A percentile compares a stretch with the other conserved stretches of the same genome.
Conservation (phyloP, 2,113 vertebrate genomes). For the Eleginops maclovinus region DNA sequence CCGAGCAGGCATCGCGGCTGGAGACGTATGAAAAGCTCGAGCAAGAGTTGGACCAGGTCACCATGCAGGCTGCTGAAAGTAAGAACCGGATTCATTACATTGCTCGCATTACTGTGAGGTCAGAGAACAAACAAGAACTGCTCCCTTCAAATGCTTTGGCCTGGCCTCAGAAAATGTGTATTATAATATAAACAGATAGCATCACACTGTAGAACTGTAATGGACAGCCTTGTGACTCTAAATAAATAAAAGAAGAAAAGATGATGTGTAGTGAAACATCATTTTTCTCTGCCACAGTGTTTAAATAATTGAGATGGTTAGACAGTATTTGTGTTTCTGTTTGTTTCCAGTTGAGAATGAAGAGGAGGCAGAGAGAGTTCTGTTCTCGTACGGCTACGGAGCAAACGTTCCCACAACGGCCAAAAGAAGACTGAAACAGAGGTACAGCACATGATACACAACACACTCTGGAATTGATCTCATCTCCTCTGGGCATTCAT, state of each 20-base stretch:
- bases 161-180: background rate
- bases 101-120: conserved; percentile 10
- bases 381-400: conserved; percentile 97
- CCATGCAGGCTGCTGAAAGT: conserved; percentile 97
- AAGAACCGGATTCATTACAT: conserved; percentile 37
- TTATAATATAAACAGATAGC: background rate
- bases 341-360: conserved; percentile 92
- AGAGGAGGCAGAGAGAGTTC: conserved; percentile 94
- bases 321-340: conserved; percentile 24
- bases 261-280: background rate
- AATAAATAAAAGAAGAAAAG: background rate
- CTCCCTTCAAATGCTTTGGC: background rate
- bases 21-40: conserved; percentile 94
- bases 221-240: background rate
- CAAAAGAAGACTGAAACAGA: conserved; percentile 94
- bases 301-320: background rate
- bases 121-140: background rate
- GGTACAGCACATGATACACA: conserved; percentile 77
- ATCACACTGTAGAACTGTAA: background rate
- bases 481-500: background rate
- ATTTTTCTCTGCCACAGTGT: background rate
- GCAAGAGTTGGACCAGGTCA: conserved; percentile 95
- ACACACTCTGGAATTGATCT: conserved; percentile 4
- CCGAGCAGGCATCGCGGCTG: conserved; percentile 89
- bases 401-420: conserved; percentile 97